Evolutionary conservation across 2,888 invertebrate species (phyloP).

Genomic region (Mesorhabditis spiculigera): DNA sequence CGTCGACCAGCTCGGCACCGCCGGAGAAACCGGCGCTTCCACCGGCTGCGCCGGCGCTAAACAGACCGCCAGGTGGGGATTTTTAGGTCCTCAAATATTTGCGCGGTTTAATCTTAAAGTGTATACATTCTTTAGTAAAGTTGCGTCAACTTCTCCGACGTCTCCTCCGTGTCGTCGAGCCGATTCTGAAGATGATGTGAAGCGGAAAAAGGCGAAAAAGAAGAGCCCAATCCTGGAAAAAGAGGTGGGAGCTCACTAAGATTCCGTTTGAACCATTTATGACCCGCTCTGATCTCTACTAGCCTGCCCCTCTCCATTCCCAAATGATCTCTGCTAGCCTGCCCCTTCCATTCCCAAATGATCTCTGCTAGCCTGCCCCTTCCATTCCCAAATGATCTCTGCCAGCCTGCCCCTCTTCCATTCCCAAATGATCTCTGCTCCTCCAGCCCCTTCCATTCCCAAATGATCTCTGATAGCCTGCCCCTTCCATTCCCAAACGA

Average conservation of each 20-base stretch:
- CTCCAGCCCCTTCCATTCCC: too few relatives aligned
- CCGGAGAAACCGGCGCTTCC: background rate
- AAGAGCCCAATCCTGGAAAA: background rate
- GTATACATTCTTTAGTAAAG: too few relatives aligned
- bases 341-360: too few relatives aligned
- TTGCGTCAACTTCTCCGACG: constrained; percentile 19
- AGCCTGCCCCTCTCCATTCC: too few relatives aligned
- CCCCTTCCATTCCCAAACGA: background rate
- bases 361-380: too few relatives aligned
- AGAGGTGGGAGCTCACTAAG: background rate
- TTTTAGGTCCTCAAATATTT: background rate
- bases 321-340: too few relatives aligned
- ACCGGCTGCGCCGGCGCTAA: background rate
- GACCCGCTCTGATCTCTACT: too few relatives aligned
- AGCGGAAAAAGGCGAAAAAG: background rate
- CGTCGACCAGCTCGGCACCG: background rate
- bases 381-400: too few relatives aligned
- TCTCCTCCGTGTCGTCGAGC: constrained; percentile 11
- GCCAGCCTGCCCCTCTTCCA: too few relatives aligned
- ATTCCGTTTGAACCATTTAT: too few relatives aligned
- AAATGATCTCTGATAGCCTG: too few relatives aligned
- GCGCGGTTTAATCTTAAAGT: background rate
- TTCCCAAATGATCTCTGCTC: too few relatives aligned
- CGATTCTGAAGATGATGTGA: constrained; percentile 10
- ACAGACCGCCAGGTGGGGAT: background rate